phyloP scores from a whole-genome alignment of 2,888 invertebrate genomes.

The Andrena trimmerana region DNA sequence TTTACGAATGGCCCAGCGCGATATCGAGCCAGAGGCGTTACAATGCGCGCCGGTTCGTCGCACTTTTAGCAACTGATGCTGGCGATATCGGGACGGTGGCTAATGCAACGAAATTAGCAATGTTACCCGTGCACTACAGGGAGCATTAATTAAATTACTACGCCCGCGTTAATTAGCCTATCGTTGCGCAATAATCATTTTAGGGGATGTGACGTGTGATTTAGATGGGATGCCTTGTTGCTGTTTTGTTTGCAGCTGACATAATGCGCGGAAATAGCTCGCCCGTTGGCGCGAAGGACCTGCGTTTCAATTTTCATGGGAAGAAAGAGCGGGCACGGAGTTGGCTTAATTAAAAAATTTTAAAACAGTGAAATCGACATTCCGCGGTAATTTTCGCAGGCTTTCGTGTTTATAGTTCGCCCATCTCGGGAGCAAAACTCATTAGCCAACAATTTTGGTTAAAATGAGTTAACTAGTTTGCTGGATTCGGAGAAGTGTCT shows the following conservation, averaged over 20 bases:
- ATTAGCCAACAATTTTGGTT: constrained; percentile 44
- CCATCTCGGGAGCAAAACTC: constrained; percentile 11
- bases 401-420: not conserved
- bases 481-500: not conserved
- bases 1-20: no score
- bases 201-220: constrained; percentile 18
- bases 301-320: not conserved
- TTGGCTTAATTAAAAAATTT: not conserved
- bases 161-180: constrained; percentile 50
- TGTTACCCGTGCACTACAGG: constrained; percentile 27
- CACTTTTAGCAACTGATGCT: constrained; percentile 33
- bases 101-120: constrained; percentile 47
- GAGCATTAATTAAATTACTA: constrained; percentile 51
- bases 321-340: not conserved
- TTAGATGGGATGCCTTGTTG: constrained; percentile 6
- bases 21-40: not conserved
- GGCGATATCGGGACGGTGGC: constrained; percentile 16
- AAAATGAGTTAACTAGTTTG: constrained; percentile 35
- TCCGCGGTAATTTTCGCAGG: not conserved
- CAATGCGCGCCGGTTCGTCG: not conserved
- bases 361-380: not conserved
- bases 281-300: not conserved
- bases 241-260: not conserved
- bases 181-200: constrained; percentile 49
- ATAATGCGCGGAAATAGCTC: not conserved